These are phyloP conservation scores for Ivindomyrus marchei DNA, from an alignment of 2,113 vertebrate genomes.

Conservation along the genomic window DNA sequence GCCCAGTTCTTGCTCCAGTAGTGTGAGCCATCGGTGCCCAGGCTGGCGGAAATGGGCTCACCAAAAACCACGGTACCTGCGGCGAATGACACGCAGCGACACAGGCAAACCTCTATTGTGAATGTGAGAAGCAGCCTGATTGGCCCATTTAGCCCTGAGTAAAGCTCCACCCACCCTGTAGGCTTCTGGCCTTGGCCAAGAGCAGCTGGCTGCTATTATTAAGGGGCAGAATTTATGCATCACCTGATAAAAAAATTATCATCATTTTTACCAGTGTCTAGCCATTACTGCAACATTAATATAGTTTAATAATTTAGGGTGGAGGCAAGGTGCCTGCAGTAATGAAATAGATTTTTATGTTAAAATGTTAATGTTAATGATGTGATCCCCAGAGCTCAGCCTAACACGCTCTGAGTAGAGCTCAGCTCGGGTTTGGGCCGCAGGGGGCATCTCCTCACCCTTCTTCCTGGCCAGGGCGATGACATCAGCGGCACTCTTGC, in stretches of 20 bases:
- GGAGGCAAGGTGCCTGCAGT: neutral
- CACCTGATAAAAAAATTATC: neutral
- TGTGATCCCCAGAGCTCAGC: neutral
- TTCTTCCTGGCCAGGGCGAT: slow-evolving; percentile 96
- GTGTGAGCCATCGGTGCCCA: slow-evolving; percentile 93
- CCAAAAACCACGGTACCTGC: slow-evolving; percentile 93
- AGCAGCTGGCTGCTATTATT: neutral
- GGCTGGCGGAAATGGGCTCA: slow-evolving; percentile 89
- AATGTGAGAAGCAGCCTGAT: neutral
- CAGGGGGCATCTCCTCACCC: slow-evolving; percentile 58
- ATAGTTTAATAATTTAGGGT: neutral
- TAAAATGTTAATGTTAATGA: neutral
- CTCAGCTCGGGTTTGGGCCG: neutral
- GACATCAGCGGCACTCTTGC: slow-evolving; percentile 92
- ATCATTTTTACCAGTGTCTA: neutral
- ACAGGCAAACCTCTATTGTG: neutral
- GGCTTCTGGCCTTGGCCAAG: neutral
- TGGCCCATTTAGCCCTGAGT: neutral
- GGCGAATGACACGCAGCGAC: neutral
- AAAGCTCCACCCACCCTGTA: neutral
- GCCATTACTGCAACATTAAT: neutral
- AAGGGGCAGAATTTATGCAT: neutral
- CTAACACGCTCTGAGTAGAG: neutral
- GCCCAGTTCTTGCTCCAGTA: slow-evolving; percentile 99
- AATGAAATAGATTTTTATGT: neutral